These are phyloP conservation scores for Galerucella pusilla DNA, from an alignment of 2,888 invertebrate species.

Conservation along the genomic window DNA sequence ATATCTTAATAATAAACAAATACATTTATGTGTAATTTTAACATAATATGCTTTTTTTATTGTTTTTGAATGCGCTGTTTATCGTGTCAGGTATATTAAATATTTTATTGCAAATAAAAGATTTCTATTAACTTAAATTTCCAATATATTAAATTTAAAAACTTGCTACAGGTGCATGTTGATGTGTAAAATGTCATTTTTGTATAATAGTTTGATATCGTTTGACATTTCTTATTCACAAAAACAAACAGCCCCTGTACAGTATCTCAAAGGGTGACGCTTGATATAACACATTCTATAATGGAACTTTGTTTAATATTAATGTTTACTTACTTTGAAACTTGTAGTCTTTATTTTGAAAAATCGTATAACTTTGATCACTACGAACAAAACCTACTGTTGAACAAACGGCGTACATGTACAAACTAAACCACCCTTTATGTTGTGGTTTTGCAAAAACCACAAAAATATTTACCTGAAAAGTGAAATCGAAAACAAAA, in stretches of 20 bases:
- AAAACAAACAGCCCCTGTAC: too few relatives aligned
- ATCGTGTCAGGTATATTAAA: neutral
- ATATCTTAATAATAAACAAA: conserved; percentile 24
- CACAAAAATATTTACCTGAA: conserved; percentile 57
- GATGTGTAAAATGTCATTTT: too few relatives aligned
- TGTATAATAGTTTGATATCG: too few relatives aligned
- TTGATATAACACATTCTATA: too few relatives aligned
- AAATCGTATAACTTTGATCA: neutral
- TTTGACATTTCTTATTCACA: too few relatives aligned
- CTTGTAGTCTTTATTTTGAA: neutral
- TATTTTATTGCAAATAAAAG: neutral
- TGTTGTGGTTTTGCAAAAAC: conserved; percentile 55
- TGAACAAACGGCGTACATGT: conserved; percentile 38
- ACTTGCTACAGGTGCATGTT: too few relatives aligned
- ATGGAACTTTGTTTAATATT: neutral
- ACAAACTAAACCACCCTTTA: conserved; percentile 48
- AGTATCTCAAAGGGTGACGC: too few relatives aligned
- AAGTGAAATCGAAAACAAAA: conserved; percentile 58
- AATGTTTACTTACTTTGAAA: neutral
- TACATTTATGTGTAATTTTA: conserved; percentile 10
- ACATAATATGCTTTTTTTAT: conserved; percentile 8
- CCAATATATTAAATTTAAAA: neutral
- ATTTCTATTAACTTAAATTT: neutral
- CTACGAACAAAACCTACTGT: neutral
- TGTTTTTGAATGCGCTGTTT: neutral